phyloP scores from a whole-genome alignment of 2,113 vertebrate species.

The Oryzias melastigma region DNA sequence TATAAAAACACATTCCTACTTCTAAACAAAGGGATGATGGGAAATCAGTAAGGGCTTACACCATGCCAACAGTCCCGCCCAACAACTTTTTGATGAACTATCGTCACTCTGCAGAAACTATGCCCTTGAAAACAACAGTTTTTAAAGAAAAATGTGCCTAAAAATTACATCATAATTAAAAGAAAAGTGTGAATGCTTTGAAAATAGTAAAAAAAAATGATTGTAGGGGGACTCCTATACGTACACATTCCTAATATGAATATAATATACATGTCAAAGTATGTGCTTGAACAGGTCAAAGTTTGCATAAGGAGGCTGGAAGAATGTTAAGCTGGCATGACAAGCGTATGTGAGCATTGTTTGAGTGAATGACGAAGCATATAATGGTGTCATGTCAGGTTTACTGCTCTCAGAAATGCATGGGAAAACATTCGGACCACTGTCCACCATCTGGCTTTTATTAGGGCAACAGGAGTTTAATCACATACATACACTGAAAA shows the following conservation, averaged over 20 bases:
- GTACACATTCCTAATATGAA: background rate
- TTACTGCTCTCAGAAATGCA: constrained; percentile 67
- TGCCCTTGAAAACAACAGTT: too few species aligned
- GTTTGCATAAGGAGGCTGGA: constrained; percentile 33
- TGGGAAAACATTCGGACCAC: constrained; percentile 80
- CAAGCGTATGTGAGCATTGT: constrained; percentile 69
- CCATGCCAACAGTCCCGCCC: too few species aligned
- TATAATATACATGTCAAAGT: background rate
- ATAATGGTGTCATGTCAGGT: constrained; percentile 71
- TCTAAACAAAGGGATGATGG: too few species aligned
- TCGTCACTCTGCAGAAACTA: too few species aligned
- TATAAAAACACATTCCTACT: too few species aligned
- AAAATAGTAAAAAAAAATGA: too few species aligned
- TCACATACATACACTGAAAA: constrained; percentile 60
- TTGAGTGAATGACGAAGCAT: constrained; percentile 76
- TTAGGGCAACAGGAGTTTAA: constrained; percentile 77
- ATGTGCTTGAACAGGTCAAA: constrained; percentile 22
- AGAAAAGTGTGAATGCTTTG: too few species aligned
- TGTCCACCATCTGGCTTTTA: constrained; percentile 81
- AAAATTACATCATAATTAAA: too few species aligned
- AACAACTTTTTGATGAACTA: too few species aligned
- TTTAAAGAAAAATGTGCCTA: too few species aligned
- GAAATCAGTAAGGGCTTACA: too few species aligned
- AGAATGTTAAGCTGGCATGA: constrained; percentile 56
- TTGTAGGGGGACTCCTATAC: too few species aligned